Percentiles rank a stretch among this genome's conserved stretches.
Conservation (phyloP, 2,113 vertebrate species). For the Mastomys natalensis region DNA sequence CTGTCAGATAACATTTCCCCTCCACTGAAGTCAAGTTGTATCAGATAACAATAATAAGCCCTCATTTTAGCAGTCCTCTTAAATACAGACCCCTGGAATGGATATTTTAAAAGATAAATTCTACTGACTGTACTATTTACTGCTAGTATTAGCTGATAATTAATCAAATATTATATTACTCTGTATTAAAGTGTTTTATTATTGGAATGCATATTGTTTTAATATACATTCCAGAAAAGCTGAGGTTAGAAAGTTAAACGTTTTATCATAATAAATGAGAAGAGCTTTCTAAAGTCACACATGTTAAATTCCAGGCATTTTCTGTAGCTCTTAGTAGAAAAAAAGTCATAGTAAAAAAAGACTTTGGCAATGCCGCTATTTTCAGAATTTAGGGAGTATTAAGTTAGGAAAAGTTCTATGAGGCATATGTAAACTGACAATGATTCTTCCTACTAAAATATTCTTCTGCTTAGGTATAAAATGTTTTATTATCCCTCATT, state of each 20-base stretch:
- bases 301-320: slow-evolving; percentile 53
- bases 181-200: not conserved
- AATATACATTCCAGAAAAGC: not conserved
- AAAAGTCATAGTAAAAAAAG: slow-evolving; percentile 5
- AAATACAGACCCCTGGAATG: not conserved
- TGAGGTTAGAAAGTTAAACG: slow-evolving; percentile 31
- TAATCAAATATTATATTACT: not conserved
- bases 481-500: slow-evolving; percentile 39
- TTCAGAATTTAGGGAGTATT: slow-evolving; percentile 28
- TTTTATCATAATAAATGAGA: slow-evolving; percentile 33
- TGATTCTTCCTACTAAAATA: slow-evolving; percentile 42
- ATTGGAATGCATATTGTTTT: not conserved
- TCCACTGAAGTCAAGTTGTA: not conserved
- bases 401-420: not conserved
- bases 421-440: slow-evolving; percentile 35
- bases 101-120: not conserved
- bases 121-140: not conserved
- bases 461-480: slow-evolving; percentile 34
- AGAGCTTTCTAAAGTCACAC: slow-evolving; percentile 37
- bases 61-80: not conserved
- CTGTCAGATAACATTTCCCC: not conserved
- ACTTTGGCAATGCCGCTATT: slow-evolving; percentile 19
- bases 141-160: not conserved
- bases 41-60: not conserved
- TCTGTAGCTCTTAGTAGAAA: slow-evolving; percentile 23